Evolutionary conservation across 2,888 invertebrate genomes (phyloP), one percentile per base, ranked within the genome.

Genomic region (Tenthredo distinguenda): DNA sequence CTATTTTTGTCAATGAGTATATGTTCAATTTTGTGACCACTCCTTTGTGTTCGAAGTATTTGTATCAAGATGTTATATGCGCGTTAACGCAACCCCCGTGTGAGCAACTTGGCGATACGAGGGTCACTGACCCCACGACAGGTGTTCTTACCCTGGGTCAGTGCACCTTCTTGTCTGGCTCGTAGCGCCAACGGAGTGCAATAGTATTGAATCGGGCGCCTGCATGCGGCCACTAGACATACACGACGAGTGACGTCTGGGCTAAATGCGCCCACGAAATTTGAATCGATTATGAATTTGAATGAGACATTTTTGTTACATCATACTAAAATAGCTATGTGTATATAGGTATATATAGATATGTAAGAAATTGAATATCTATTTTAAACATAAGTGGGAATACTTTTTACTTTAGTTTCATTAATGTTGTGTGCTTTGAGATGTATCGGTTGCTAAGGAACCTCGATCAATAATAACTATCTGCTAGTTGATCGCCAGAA

Each of bases 361-460:
- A 58, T 65, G 21, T 26, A 3, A 9, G 65, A 3, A 65, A 65
- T 65, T 65, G 9, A 37, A 72, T 18, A 68, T 26, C 6, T 58
- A 58, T 21, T 58, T 21, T 9, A n/a, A n/a, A 58, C 58, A 7
- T 1, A 12, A 62, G 62, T 1, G 34, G 18, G 15, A 26, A 68
- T 15, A 68, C 55, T 62, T 10, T 21, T 34, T 15, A 43, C 40
- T 21, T 12, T 5, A 43, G 12, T 74, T 74, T 10, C 3, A 37
- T 43, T 40, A 4, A 72, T 72, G 40, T 21, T 43, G 21, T 43
- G 26, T 74, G 21, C n/a, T 43, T 43, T 43, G 6, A n/a, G 21
- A 74, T 21, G 72, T n/a, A 43, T 21, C 15, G 58, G 81, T 81
- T 81, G 81, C 81, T 81, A 40, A 62, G 81, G 62, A 81, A 81